Evolutionary conservation across 1,140 invertebrate genomes (phyloP).

Genomic region (Sipha flava): DNA sequence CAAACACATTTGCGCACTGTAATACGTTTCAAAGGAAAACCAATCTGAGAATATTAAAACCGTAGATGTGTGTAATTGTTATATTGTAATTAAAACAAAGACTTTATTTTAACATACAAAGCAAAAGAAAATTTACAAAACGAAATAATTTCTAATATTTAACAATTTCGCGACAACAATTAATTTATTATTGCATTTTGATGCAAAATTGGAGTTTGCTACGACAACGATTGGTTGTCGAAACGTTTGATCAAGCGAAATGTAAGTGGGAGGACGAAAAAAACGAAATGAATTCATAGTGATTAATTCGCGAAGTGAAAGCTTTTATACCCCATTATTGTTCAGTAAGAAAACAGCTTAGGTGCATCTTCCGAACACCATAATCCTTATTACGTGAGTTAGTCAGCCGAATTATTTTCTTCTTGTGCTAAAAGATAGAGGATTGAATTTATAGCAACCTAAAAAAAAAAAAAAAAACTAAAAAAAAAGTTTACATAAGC

Average conservation of each 20-base stretch:
- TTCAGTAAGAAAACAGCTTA: neutral
- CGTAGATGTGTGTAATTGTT: too few relatives aligned
- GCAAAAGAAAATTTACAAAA: neutral
- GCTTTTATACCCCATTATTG: neutral
- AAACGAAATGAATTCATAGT: neutral
- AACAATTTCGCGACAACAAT: too few relatives aligned
- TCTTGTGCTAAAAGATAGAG: neutral
- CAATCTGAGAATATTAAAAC: too few relatives aligned
- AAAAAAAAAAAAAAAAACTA: neutral
- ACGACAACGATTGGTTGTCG: too few relatives aligned
- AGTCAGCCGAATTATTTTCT: neutral
- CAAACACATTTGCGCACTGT: too few relatives aligned
- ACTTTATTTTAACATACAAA: neutral
- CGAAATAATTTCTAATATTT: neutral
- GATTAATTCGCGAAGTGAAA: neutral
- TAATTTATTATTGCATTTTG: neutral
- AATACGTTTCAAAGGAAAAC: too few relatives aligned
- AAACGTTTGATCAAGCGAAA: neutral
- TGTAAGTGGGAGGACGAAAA: too few relatives aligned
- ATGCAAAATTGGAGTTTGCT: too few relatives aligned
- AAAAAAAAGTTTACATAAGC: neutral
- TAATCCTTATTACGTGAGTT: neutral
- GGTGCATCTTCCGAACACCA: neutral
- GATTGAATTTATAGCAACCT: neutral
- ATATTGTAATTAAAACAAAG: neutral